Base-by-base conservation (phyloP, 2,888 invertebrate genomes). In the Axea sp. region DNA sequence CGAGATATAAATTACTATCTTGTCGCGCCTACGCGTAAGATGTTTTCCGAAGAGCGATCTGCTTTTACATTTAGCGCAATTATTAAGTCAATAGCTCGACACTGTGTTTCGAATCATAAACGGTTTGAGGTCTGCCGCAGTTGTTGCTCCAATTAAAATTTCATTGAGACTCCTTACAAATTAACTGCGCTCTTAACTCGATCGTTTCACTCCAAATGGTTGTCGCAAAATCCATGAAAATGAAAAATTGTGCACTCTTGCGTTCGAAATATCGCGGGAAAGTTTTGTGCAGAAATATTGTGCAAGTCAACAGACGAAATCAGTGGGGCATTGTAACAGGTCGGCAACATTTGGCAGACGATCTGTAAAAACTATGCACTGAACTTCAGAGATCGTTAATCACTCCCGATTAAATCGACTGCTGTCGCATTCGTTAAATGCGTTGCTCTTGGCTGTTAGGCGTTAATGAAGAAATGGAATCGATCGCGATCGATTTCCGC, bases 11-110 rank as follows among this genome's bases (percentile, higher is more conserved):
- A 47, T 67, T 76, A 78, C 77, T 60, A 69, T 69, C 77, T 77
- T 14, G 72, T 74, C 74, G 76, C 80, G 77, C 78, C 79, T 77
- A 79, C 80, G 75, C 68, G 69, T 55, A 62, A 72, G 76, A 69
- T 75, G 75, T 76, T 60, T 76, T 67, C 76, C 72, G 22, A 57
- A 47, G 45, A 37, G 31, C 59, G 51, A 47, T 55, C 53, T 55
- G 67, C 43, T 73, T 67, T 73, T 60, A 53, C 65, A 60, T 45
- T 59, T 49, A 53, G 60, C 24, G 43, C 26, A 43, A 55, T 53
- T 47, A 53, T 60, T 60, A 49, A 73, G 39, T 45, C 73, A 55
- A 73, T 67, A 43, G 22, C 26, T 39, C 26, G 6, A 30, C 39
- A 12, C 19, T 45, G 41, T 11, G 33, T 31, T 51, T 62, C 3